Evolutionary conservation across 2,888 invertebrate genomes (phyloP), one percentile per base, ranked within the genome.

Genomic region (Tipula unca): DNA sequence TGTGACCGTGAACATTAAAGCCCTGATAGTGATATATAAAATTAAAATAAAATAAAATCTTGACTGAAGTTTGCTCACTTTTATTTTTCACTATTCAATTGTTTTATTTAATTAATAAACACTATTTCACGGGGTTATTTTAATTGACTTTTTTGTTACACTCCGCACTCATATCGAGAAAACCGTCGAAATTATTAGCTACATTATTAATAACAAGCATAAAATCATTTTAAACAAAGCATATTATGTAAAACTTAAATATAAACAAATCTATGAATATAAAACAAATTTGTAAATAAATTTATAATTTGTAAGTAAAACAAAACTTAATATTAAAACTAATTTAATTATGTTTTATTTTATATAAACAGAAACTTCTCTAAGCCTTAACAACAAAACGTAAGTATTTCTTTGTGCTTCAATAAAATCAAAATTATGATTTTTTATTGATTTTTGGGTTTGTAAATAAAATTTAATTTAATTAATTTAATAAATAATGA

Each of bases 241-340:
- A n/a, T 17, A 48, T 13, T 3, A 69, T 69, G 69, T 69, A 69
- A 69, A 69, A 69, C 69, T 69, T 69, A 25, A 69, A 69, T 69
- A 69, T 69, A 69, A 69, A 69, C 17, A 69, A 69, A 48, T n/a
- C n/a, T n/a, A 69, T 69, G 10, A 25, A 69, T 69, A 69, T 25
- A 69, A 69, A 69, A n/a, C n/a, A n/a, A n/a, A 25, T 25, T 69
- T 69, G 69, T 69, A 69, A 69, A 69, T 69, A 69, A 69, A 69
- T 69, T 69, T 69, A 69, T 69, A 69, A 69, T 69, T 69, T 69
- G 20, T 69, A 69, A 69, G 69, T 69, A n/a, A 48, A 48, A 69
- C 25, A 69, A 69, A 39, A 39, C 0, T 54, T 69, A 69, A 69
- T 69, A 69, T 69, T 25, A 69, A 69, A 69, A 25, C 3, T 69